Conservation (phyloP, 30 jellyfish, hydroid and myxozoan species). For the Rhopilema esculentum region DNA sequence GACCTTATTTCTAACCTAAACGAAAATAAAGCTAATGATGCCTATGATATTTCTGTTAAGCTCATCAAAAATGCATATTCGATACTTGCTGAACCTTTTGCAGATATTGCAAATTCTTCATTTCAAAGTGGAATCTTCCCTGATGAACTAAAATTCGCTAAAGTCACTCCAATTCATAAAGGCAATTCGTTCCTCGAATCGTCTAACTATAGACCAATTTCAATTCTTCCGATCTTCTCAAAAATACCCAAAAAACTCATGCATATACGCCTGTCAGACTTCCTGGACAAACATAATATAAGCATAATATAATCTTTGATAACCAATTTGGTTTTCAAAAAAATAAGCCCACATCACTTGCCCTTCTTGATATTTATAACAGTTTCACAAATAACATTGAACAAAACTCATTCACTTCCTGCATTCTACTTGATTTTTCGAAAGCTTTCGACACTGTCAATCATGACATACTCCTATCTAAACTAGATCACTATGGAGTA, state of each 20-base stretch:
- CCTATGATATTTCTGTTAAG: too few species aligned
- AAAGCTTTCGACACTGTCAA: neutral
- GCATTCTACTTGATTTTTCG: conserved; percentile 6
- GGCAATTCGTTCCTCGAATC: neutral
- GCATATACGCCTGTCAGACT: too few species aligned
- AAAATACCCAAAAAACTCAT: neutral
- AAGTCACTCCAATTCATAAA: conserved; percentile 7
- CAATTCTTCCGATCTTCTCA: conserved; percentile 7
- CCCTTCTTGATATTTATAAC: conserved; percentile 7
- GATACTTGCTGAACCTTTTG: too few species aligned
- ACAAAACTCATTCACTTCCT: neutral
- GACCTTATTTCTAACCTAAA: too few species aligned
- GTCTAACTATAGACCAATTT: neutral
- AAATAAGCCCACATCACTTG: conserved; percentile 17
- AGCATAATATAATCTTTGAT: neutral
- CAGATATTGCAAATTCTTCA: too few species aligned
- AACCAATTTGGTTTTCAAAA: conserved; percentile 21
- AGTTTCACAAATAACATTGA: conserved; percentile 4
- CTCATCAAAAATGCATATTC: too few species aligned
- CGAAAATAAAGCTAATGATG: too few species aligned
- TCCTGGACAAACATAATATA: neutral
- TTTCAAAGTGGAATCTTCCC: too few species aligned
- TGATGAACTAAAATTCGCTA: conserved; percentile 1
- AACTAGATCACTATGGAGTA: too few species aligned
- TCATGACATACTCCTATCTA: neutral